Evolutionary conservation across 2,113 vertebrate genomes (phyloP).

Genomic region (Carassius gibelio): DNA sequence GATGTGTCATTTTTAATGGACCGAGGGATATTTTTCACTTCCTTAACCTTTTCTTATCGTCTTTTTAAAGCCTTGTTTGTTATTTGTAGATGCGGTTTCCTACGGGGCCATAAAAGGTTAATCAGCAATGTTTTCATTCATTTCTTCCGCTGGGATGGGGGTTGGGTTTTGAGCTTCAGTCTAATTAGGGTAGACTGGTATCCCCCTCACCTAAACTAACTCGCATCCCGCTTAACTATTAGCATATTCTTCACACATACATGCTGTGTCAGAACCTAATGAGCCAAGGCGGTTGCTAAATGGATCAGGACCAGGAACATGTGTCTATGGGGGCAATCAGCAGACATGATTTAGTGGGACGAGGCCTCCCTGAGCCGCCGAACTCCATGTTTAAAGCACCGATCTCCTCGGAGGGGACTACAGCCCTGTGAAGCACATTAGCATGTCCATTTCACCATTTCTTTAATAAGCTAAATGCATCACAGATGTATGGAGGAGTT

Average conservation of each 20-base stretch:
- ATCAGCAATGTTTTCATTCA: constrained; percentile 15
- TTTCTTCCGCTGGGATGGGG: constrained; percentile 28
- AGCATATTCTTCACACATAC: constrained; percentile 12
- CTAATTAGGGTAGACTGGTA: constrained; percentile 69
- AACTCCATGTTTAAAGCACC: constrained; percentile 2
- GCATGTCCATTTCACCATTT: not conserved
- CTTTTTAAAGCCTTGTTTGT: not conserved
- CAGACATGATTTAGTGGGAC: constrained; percentile 31
- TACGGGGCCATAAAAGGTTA: constrained; percentile 25
- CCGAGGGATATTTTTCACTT: constrained; percentile 34
- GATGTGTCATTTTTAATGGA: constrained; percentile 40
- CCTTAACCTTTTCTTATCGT: constrained; percentile 20
- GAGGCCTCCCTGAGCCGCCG: not conserved
- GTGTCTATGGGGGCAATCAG: not conserved
- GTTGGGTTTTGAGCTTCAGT: constrained; percentile 55
- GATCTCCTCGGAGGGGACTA: not conserved
- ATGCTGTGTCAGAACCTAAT: constrained; percentile 35
- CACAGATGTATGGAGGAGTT: constrained; percentile 9
- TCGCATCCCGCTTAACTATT: constrained; percentile 33
- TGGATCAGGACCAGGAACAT: constrained; percentile 50
- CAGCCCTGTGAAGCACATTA: constrained; percentile 7
- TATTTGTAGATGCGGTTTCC: not conserved
- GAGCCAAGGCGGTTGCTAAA: constrained; percentile 45
- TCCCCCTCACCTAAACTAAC: constrained; percentile 11
- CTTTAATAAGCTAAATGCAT: constrained; percentile 28